Evolutionary conservation across 1,140 invertebrate species (phyloP).

Genomic region (Drosophila baimaii): DNA sequence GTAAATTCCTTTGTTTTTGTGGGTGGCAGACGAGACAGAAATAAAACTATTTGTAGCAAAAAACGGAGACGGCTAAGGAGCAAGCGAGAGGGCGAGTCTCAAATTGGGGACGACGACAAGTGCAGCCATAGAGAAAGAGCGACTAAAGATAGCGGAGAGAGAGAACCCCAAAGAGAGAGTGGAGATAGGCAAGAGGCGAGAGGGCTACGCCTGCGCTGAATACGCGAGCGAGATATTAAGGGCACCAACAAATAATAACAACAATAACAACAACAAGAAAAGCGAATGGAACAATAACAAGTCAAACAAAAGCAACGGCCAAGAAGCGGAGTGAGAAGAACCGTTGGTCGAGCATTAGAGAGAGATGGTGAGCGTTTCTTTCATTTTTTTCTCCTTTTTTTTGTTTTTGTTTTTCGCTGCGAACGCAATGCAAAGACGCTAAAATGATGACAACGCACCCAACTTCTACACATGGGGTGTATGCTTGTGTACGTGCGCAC

Average conservation of each 20-base stretch:
- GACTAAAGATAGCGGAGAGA: constrained; percentile 8
- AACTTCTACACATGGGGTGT: constrained; percentile 17
- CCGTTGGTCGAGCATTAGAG: constrained; percentile 43
- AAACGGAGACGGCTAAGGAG: constrained; percentile 1
- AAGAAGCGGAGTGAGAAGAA: constrained; percentile 26
- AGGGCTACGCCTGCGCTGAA: constrained; percentile 53
- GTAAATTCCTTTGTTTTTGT: constrained; percentile 42
- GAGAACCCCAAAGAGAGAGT: not conserved
- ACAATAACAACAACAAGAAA: constrained; percentile 1
- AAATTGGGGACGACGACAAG: constrained; percentile 36
- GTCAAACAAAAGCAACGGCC: constrained; percentile 21
- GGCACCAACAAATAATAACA: constrained; percentile 33
- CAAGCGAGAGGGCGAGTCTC: constrained; percentile 11
- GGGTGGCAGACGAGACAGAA: constrained; percentile 26
- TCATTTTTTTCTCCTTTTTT: not conserved
- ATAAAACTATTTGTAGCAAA: constrained; percentile 38
- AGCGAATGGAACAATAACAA: constrained; percentile 32
- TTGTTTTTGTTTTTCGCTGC: constrained; percentile 33
- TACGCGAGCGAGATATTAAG: constrained; percentile 44
- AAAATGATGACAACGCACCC: constrained; percentile 50
- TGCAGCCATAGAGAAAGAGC: constrained; percentile 36
- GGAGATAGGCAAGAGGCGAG: constrained; percentile 15
- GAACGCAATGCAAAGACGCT: constrained; percentile 44
- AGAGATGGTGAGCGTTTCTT: constrained; percentile 25
- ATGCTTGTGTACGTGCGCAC: constrained; percentile 10